Conservation (phyloP, 2,113 vertebrate species). For the Nanorana parkeri region DNA sequence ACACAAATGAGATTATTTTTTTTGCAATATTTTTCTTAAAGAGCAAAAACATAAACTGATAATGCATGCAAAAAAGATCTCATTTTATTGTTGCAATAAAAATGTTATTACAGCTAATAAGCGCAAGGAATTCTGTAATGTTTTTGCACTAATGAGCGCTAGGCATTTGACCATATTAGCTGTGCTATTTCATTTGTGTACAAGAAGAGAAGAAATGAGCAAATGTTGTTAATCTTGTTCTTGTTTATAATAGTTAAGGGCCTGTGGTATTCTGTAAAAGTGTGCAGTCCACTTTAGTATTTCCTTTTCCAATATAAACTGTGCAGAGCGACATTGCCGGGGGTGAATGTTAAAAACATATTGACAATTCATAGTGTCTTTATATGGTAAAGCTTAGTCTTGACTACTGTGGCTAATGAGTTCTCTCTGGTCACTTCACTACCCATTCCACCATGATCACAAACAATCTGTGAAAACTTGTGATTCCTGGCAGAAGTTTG, state of each 20-base stretch:
- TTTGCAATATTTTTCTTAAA: slow-evolving; percentile 60
- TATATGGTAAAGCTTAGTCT: background rate
- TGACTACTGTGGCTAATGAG: too few species aligned
- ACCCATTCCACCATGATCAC: too few species aligned
- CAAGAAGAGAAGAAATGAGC: slow-evolving; percentile 46
- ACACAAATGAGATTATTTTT: slow-evolving; percentile 56
- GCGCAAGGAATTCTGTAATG: slow-evolving; percentile 48
- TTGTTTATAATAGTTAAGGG: slow-evolving; percentile 53
- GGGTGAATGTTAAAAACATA: background rate
- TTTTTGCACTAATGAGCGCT: slow-evolving; percentile 57
- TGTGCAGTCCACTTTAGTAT: slow-evolving; percentile 21
- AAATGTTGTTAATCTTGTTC: slow-evolving; percentile 56
- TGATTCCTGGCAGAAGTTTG: too few species aligned
- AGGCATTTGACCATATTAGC: slow-evolving; percentile 54
- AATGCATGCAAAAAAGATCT: slow-evolving; percentile 59
- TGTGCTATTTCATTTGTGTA: slow-evolving; percentile 48
- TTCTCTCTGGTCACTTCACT: too few species aligned
- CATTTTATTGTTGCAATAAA: slow-evolving; percentile 54
- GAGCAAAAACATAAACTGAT: slow-evolving; percentile 52
- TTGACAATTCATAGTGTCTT: background rate
- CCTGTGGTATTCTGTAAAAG: slow-evolving; percentile 22
- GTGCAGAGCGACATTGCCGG: background rate
- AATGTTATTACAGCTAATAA: slow-evolving; percentile 60
- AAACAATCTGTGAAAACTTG: too few species aligned
- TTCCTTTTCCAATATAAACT: background rate